These are phyloP conservation scores for Ephydatia muelleri DNA, from an alignment of 37 sponge, comb jelly and placozoan genomes.

Conservation along the genomic window DNA sequence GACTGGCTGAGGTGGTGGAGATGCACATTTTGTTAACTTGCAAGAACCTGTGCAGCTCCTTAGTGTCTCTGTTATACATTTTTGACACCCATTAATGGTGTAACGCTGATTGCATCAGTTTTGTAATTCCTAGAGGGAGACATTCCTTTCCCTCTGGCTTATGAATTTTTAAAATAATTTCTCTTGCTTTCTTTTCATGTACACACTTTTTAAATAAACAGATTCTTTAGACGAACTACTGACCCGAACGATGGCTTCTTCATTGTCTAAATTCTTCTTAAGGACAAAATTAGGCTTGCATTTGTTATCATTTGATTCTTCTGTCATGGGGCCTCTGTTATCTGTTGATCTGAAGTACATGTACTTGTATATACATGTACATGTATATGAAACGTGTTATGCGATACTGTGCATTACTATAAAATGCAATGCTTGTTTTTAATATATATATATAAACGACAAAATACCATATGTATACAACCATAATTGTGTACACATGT, in stretches of 20 bases:
- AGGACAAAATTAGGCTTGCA: not conserved
- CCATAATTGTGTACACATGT: too few species aligned
- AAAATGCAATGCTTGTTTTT: too few species aligned
- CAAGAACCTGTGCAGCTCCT: not conserved
- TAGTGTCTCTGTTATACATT: not conserved
- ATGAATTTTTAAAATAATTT: not conserved
- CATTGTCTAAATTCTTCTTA: not conserved
- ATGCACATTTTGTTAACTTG: not conserved
- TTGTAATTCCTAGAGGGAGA: not conserved
- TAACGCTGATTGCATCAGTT: not conserved
- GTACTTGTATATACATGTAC: not conserved
- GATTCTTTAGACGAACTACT: not conserved
- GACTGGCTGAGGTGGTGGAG: not conserved
- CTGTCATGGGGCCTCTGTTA: not conserved
- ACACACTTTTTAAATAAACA: not conserved
- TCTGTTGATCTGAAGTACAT: not conserved
- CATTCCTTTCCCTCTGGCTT: not conserved
- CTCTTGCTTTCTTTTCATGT: not conserved
- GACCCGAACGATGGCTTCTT: not conserved
- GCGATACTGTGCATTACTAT: too few species aligned
- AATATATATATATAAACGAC: too few species aligned
- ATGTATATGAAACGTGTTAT: not conserved
- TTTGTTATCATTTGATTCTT: not conserved
- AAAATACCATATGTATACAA: too few species aligned
- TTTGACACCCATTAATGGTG: not conserved